Conservation (phyloP, 30 jellyfish, hydroid and myxozoan genomes). For the Nemopilema nomurai region DNA sequence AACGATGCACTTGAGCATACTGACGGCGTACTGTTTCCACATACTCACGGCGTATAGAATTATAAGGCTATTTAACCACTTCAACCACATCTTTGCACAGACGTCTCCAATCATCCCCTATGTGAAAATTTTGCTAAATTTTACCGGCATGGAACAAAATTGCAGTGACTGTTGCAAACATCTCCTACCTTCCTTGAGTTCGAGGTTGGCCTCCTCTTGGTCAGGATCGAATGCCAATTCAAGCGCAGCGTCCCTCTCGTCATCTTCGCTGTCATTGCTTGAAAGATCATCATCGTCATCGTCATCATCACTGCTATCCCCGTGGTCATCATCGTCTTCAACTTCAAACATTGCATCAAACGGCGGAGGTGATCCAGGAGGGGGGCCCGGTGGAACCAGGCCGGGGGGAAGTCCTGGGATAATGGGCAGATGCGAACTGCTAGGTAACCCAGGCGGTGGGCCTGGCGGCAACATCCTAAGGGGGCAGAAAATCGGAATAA, state of each 20-base stretch:
- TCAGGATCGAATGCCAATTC: constrained; percentile 6
- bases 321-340: constrained; percentile 67
- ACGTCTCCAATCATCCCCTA: no score
- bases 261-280: constrained; percentile 45
- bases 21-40: no score
- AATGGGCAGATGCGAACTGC: constrained; percentile 49
- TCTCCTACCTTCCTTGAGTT: no score
- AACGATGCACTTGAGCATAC: no score
- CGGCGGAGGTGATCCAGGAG: constrained; percentile 96
- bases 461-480: constrained; percentile 67
- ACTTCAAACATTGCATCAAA: constrained; percentile 22
- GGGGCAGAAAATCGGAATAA: no score
- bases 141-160: no score
- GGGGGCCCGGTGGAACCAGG: constrained; percentile 99
- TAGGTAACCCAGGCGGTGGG: constrained; percentile 72
- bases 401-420: constrained; percentile 99
- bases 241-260: constrained; percentile 16
- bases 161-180: no score
- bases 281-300: constrained; percentile 57
- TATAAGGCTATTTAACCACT: no score
- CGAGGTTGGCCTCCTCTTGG: neutral
- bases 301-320: constrained; percentile 35
- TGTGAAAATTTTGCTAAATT: no score
- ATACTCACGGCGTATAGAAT: no score
- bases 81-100: no score